phyloP scores from a whole-genome alignment of 2,797 vertebrate species.

The Lacerta bilineata region DNA sequence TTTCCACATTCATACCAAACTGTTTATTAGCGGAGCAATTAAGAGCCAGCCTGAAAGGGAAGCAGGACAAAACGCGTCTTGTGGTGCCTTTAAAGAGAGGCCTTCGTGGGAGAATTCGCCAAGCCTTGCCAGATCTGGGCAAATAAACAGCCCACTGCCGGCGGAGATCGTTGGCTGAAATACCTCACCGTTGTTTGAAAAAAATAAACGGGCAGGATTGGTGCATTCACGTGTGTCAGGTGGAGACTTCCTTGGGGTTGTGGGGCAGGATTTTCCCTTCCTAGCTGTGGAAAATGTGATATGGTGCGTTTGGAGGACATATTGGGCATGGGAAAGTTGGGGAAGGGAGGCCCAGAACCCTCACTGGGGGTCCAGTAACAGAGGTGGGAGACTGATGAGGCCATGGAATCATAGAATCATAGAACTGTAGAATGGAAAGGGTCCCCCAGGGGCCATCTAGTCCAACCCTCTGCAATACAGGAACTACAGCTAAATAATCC shows the following conservation, averaged over 20 bases:
- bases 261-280: neutral
- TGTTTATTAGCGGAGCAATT: constrained; percentile 67
- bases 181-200: constrained; percentile 61
- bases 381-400: constrained; percentile 80
- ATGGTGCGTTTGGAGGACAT: neutral
- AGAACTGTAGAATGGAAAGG: neutral
- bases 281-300: neutral
- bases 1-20: constrained; percentile 53
- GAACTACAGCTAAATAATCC: too few relatives aligned
- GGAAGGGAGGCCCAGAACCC: constrained; percentile 32
- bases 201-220: constrained; percentile 71
- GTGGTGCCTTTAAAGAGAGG: constrained; percentile 71
- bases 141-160: constrained; percentile 60
- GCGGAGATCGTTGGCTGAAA: constrained; percentile 63
- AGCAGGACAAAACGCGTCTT: constrained; percentile 77
- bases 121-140: constrained; percentile 55
- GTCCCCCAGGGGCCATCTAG: too few relatives aligned
- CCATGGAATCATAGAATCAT: constrained; percentile 56
- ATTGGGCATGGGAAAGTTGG: neutral
- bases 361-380: constrained; percentile 71
- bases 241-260: neutral
- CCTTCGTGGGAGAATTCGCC: constrained; percentile 65
- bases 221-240: constrained; percentile 47
- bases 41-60: constrained; percentile 71
- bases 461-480: too few relatives aligned